Evolutionary conservation across 2,113 vertebrate genomes (phyloP).

Genomic region (Deroptyus accipitrinus): DNA sequence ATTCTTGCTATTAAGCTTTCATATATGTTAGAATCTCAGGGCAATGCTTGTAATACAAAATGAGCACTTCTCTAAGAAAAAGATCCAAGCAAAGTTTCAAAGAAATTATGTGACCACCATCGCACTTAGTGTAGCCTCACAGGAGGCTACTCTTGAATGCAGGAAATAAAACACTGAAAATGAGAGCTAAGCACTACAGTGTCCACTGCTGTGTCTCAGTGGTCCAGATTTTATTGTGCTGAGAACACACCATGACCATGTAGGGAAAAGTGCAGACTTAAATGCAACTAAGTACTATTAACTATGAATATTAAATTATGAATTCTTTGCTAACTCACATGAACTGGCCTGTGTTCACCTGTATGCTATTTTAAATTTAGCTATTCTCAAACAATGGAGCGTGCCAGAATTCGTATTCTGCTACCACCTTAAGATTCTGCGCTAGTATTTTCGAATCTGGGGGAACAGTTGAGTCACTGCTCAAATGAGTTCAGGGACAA

Average conservation of each 20-base stretch:
- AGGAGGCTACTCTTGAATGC: background rate
- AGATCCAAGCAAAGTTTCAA: background rate
- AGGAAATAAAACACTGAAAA: background rate
- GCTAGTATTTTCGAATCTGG: background rate
- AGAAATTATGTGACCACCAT: background rate
- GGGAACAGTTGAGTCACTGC: background rate
- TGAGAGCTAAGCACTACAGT: background rate
- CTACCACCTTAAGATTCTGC: background rate
- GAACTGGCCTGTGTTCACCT: background rate
- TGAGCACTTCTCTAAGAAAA: background rate
- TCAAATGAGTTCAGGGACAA: background rate
- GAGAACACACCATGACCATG: background rate
- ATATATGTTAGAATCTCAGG: background rate
- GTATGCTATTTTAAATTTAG: background rate
- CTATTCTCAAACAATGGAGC: background rate
- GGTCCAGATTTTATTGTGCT: background rate
- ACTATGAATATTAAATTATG: background rate
- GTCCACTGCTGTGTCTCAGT: background rate
- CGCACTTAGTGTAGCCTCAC: background rate
- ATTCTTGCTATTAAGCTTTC: background rate
- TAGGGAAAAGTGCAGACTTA: background rate
- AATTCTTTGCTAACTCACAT: background rate
- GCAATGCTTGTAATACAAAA: background rate
- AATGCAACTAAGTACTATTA: background rate
- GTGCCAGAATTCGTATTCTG: background rate